These are phyloP conservation scores for Esox masquinongy DNA, from an alignment of 2,797 vertebrate genomes.

Conservation along the genomic window DNA sequence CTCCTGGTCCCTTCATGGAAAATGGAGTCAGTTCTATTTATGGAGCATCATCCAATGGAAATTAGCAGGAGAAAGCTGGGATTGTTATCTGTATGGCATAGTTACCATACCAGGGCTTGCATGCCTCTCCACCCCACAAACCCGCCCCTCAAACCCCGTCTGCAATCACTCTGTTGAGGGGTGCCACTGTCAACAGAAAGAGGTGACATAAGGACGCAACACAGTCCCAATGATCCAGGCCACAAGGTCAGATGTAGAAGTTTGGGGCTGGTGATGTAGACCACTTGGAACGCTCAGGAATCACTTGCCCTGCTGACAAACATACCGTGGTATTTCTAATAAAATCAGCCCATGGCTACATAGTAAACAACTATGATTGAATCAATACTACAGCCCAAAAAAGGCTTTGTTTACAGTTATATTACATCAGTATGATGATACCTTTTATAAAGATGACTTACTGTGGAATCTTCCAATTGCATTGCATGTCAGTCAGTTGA, in stretches of 20 bases:
- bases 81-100: slow-evolving; percentile 55
- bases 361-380: background rate
- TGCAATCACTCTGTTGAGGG: slow-evolving; percentile 59
- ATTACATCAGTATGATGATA: background rate
- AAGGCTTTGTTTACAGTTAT: background rate
- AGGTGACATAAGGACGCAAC: slow-evolving; percentile 45
- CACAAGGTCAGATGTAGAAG: background rate
- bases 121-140: slow-evolving; percentile 17
- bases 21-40: slow-evolving; percentile 39
- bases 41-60: slow-evolving; percentile 35
- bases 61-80: slow-evolving; percentile 44
- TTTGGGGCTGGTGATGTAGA: background rate
- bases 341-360: background rate
- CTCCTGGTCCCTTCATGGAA: slow-evolving; percentile 21
- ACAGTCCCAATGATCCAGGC: slow-evolving; percentile 17
- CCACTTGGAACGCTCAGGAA: background rate
- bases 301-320: background rate
- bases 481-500: background rate
- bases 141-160: slow-evolving; percentile 20
- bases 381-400: too few relatives aligned
- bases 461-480: background rate
- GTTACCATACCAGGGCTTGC: slow-evolving; percentile 37
- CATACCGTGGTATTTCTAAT: background rate
- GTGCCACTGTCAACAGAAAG: slow-evolving; percentile 48
- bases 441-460: too few relatives aligned